Percentiles rank a stretch among this genome's conserved stretches.
Evolutionary conservation across 2,797 vertebrate genomes (phyloP).

Genomic region (Enteromius argenteus): DNA sequence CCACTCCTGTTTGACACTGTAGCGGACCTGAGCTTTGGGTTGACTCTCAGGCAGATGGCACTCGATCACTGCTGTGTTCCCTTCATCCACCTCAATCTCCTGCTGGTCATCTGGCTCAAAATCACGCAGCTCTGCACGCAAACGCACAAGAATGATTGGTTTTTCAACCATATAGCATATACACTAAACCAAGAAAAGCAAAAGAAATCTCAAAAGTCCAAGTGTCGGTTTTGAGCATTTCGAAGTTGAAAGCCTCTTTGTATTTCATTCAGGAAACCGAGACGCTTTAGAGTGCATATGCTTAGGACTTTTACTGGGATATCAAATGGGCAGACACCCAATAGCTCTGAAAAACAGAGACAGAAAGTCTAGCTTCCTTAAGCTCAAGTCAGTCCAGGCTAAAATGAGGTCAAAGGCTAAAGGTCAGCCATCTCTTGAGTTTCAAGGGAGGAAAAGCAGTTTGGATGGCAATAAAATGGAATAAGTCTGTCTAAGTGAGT

Average conservation of each 20-base stretch:
- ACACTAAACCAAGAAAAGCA: background rate
- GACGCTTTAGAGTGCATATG: constrained; percentile 18
- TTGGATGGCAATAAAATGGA: constrained; percentile 68
- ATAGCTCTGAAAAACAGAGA: constrained; percentile 70
- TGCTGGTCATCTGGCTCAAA: constrained; percentile 94
- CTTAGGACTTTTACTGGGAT: constrained; percentile 50
- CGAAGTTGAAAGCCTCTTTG: constrained; percentile 33
- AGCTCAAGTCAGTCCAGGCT: constrained; percentile 70
- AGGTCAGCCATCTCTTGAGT: constrained; percentile 72
- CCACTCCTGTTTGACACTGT: constrained; percentile 98
- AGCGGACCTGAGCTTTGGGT: constrained; percentile 97
- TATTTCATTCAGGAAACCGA: constrained; percentile 31
- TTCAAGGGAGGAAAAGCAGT: constrained; percentile 75
- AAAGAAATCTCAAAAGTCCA: background rate
- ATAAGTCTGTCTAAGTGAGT: constrained; percentile 38
- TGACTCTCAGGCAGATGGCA: constrained; percentile 97
- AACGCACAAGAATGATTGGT: constrained; percentile 38
- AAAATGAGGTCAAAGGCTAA: constrained; percentile 75
- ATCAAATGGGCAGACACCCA: constrained; percentile 56
- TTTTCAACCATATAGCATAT: background rate
- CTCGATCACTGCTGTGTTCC: constrained; percentile 95
- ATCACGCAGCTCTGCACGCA: constrained; percentile 89
- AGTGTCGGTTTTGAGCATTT: constrained; percentile 5
- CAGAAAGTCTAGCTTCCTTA: constrained; percentile 76
- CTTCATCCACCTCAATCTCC: constrained; percentile 96